These are phyloP conservation scores for Drosophila nigricruria DNA, from an alignment of 2,888 invertebrate species.

Conservation along the genomic window DNA sequence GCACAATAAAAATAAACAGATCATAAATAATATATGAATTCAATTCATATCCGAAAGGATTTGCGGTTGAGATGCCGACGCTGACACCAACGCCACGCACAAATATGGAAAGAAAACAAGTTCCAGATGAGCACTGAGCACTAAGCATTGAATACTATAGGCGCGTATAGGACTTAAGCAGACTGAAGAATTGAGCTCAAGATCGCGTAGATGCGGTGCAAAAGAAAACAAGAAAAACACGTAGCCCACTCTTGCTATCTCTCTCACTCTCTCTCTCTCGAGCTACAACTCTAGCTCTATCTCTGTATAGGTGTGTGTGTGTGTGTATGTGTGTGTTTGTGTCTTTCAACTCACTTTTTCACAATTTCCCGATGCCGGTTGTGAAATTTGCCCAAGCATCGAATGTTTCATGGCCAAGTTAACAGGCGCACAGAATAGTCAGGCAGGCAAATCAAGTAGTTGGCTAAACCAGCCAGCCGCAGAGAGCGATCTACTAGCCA, in stretches of 20 bases:
- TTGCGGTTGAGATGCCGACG: slow-evolving; percentile 75
- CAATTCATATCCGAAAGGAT: slow-evolving; percentile 82
- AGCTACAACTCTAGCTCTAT: slow-evolving; percentile 5
- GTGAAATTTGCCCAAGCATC: slow-evolving; percentile 71
- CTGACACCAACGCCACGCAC: slow-evolving; percentile 60
- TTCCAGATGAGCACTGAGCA: slow-evolving; percentile 34
- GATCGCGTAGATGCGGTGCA: slow-evolving; percentile 70
- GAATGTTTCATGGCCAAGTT: slow-evolving; percentile 81
- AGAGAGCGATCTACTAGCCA: slow-evolving; percentile 39
- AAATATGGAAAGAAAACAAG: slow-evolving; percentile 71
- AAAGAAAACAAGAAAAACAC: slow-evolving; percentile 80
- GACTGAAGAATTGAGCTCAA: slow-evolving; percentile 51
- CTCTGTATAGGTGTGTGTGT: not conserved
- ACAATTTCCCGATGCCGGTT: slow-evolving; percentile 76
- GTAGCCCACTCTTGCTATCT: slow-evolving; percentile 38
- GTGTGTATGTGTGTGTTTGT: not conserved
- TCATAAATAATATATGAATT: slow-evolving; percentile 81
- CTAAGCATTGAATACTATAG: slow-evolving; percentile 15
- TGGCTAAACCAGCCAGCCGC: slow-evolving; percentile 27
- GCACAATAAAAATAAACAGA: slow-evolving; percentile 80
- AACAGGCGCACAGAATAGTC: slow-evolving; percentile 71
- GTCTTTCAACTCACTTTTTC: slow-evolving; percentile 75
- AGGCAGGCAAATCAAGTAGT: slow-evolving; percentile 34
- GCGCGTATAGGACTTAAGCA: slow-evolving; percentile 11
- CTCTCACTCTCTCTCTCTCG: not conserved